Base-by-base conservation (phyloP, 2,113 vertebrate species). In the Bubo scandiacus region DNA sequence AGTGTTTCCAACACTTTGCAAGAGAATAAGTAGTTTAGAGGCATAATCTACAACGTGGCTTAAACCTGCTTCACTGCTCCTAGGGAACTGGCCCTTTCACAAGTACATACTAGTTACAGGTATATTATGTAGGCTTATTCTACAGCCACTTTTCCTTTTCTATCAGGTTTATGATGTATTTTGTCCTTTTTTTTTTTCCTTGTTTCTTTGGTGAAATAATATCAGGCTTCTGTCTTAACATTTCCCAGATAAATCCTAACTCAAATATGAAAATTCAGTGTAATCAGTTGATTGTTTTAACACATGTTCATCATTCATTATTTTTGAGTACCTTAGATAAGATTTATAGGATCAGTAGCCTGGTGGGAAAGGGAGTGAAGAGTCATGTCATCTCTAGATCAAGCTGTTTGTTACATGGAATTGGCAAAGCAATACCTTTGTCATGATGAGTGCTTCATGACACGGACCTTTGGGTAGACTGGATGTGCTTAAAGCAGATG, bases 311-410 rank as follows among this genome's bases (percentile, higher is more conserved):
- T 42, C 49, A 90, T 72, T 88, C 40, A 90, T 81, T 93, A 67
- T 81, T 51, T 88, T 30, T 95, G 62, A 91, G 36, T 94, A 79
- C 67, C 91, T 92, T 86, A 95, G 86, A 66, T 42, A 65, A 65
- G 71, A 94, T 95, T 94, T 90, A 87, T 92, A 86, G 87, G 67
- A 94, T 73, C 15, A 23, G 90, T 73, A 78, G 45, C 52, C 26
- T 59, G 81, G 22, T 79, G 87, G 30, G 84, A 73, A 70, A 34
- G 43, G 32, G 19, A 54, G 20, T 30, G 14, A 43, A 71, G 32
- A 55, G 15, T 62, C 34, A 22, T 73, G 58, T 90, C 47, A 74
- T 67, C 71, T 73, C 18, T 70, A 81, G 74, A 51, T 75, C 73
- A 80, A 84, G 45, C 38, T 91, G n/a, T 90, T 75, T 92, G 47